phyloP scores from a whole-genome alignment of 2,797 vertebrate genomes.

The Halcyon chelicuti region DNA sequence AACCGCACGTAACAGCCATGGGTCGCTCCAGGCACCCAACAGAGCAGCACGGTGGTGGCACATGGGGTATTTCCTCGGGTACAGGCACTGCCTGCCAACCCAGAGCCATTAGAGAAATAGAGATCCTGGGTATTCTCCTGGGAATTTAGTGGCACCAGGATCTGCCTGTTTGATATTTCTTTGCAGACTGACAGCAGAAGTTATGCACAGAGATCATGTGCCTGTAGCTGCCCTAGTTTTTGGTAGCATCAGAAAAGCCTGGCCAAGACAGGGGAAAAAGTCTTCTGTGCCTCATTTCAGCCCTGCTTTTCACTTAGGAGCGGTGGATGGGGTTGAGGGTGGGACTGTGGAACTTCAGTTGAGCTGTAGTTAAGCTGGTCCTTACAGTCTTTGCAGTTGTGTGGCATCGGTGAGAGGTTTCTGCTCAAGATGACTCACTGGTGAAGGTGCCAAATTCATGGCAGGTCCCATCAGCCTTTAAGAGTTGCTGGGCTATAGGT shows the following conservation, averaged over 20 bases:
- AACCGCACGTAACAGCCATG: fast-evolving
- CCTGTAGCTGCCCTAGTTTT: neutral
- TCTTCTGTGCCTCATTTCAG: neutral
- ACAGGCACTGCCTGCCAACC: neutral
- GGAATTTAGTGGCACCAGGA: neutral
- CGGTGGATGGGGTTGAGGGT: neutral
- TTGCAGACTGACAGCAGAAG: neutral
- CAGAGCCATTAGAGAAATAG: fast-evolving
- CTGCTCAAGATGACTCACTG: neutral
- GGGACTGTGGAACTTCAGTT: neutral
- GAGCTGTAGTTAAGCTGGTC: neutral
- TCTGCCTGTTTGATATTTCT: neutral
- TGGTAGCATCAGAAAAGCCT: neutral
- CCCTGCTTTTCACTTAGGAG: neutral
- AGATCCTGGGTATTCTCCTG: neutral
- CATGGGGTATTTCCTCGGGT: fast-evolving
- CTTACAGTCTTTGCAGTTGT: neutral
- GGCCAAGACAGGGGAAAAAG: neutral
- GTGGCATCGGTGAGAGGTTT: neutral
- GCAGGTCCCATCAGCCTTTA: neutral
- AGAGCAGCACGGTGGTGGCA: neutral
- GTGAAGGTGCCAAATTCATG: neutral
- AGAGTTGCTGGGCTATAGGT: neutral
- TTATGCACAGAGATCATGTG: neutral
- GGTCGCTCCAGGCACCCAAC: neutral